Base-by-base conservation (phyloP, 2,888 invertebrate species). In the Formica aserva region DNA sequence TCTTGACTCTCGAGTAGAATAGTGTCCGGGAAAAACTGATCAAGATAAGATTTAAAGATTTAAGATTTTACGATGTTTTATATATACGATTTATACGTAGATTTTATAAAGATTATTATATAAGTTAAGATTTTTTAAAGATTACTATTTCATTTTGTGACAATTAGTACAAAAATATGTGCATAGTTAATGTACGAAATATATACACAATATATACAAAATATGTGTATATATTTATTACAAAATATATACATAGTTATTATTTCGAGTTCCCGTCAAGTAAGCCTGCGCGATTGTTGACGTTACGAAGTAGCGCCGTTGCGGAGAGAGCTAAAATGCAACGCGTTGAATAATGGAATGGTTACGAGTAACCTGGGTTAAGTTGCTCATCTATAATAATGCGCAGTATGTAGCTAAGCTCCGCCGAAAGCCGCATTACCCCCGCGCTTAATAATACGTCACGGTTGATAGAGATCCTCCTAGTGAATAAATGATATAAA, bases 321-420 rank as follows among this genome's bases (percentile, higher is more conserved):
- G 29, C 60, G 18, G 69, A 32, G 69, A 41, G 69, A 60, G 45
- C 35, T 80, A 80, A 80, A 80, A 71, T 71, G 71, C 60, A 80
- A 60, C 78, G 60, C 45, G 71, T 71, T 80, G 78, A 80, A 80
- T 80, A 80, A 80, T 80, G 60, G 71, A 80, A 80, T 60, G 78
- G 71, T 80, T 80, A 71, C 60, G 78, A 71, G 71, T 80, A 80
- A 71, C 78, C 60, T 18, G 41, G 78, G 78, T 80, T 80, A 80
- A 80, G 78, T 80, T 80, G 71, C 78, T 80, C 78, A 71, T 80
- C 78, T 80, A 80, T 80, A 80, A 80, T 80, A 80, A 80, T 71
- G 78, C 45, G 26, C 78, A 60, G 71, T 71, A 60, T 71, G 78
- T 80, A 80, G 71, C 78, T 80, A 80, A 80, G 78, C 78, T 60